A percentile compares a stretch with the other conserved stretches of the same genome.
These are phyloP conservation scores for Stomatorhinus walkeri DNA, from an alignment of 2,797 vertebrate genomes.

Conservation along the genomic window DNA sequence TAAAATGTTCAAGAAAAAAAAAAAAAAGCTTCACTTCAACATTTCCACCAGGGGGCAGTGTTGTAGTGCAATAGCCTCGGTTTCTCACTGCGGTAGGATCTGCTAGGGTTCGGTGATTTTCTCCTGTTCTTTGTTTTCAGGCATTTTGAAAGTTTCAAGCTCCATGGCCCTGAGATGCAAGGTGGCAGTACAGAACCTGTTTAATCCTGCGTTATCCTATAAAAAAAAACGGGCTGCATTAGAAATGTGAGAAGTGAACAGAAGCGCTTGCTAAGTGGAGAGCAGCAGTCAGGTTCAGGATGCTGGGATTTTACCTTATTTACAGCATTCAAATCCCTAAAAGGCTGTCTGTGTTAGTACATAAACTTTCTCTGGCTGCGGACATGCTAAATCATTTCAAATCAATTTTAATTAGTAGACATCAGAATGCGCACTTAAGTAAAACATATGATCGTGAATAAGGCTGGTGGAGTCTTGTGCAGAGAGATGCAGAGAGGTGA, in stretches of 20 bases:
- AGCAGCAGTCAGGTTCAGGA: not conserved
- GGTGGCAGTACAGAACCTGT: not conserved
- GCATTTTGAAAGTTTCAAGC: slow-evolving; percentile 13
- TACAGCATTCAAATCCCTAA: not conserved
- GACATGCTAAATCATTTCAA: not conserved
- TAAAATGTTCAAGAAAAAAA: not conserved
- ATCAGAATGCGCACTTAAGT: not conserved
- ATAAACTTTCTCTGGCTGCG: not conserved
- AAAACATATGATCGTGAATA: not conserved
- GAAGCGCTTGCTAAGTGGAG: not conserved
- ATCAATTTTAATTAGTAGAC: slow-evolving; percentile 15
- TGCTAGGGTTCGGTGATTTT: not conserved
- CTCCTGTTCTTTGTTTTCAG: not conserved
- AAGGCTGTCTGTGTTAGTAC: not conserved
- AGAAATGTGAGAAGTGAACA: not conserved
- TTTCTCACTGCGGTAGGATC: not conserved
- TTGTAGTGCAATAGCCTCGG: not conserved
- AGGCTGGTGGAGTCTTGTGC: not conserved
- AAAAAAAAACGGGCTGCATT: not conserved
- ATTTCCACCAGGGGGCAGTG: slow-evolving; percentile 22
- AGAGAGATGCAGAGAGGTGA: not conserved
- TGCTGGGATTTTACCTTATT: not conserved
- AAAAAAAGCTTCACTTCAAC: not conserved
- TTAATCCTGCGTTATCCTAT: not conserved
- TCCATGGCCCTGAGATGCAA: not conserved